Conservation (phyloP, 2,797 vertebrate species). For the Glyptemys insculpta region DNA sequence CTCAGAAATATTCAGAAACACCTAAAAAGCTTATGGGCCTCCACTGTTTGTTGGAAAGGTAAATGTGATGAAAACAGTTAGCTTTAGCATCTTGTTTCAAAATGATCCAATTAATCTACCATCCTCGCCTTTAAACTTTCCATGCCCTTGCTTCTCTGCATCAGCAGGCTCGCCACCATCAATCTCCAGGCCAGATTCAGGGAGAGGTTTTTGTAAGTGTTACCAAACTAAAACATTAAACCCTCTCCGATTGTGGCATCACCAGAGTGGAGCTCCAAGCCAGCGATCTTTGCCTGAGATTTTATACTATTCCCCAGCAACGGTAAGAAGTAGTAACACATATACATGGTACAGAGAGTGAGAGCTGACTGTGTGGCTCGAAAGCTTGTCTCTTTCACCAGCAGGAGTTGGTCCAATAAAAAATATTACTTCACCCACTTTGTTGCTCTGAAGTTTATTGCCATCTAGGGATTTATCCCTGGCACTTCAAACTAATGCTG, state of each 20-base stretch:
- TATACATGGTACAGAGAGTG: not conserved
- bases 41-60: constrained; percentile 53
- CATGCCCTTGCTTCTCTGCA: not conserved
- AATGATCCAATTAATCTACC: constrained; percentile 38
- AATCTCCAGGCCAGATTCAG: not conserved
- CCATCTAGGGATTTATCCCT: not conserved
- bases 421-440: not conserved
- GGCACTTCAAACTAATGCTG: rapidly evolving
- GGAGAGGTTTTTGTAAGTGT: not conserved
- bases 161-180: not conserved
- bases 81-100: constrained; percentile 30
- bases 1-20: constrained; percentile 49
- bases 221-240: not conserved
- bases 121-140: constrained; percentile 48
- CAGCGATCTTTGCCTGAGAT: not conserved
- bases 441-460: not conserved
- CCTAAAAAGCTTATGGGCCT: constrained; percentile 52
- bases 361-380: no score
- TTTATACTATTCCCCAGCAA: not conserved
- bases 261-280: not conserved
- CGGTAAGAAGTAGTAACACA: not conserved
- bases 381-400: no score
- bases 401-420: no score
- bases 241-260: not conserved
- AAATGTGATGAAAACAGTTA: constrained; percentile 46